A percentile compares a stretch with the other conserved stretches of the same genome.
Evolutionary conservation across 1,140 invertebrate genomes (phyloP).

Genomic region (Mesaphorura yosii): DNA sequence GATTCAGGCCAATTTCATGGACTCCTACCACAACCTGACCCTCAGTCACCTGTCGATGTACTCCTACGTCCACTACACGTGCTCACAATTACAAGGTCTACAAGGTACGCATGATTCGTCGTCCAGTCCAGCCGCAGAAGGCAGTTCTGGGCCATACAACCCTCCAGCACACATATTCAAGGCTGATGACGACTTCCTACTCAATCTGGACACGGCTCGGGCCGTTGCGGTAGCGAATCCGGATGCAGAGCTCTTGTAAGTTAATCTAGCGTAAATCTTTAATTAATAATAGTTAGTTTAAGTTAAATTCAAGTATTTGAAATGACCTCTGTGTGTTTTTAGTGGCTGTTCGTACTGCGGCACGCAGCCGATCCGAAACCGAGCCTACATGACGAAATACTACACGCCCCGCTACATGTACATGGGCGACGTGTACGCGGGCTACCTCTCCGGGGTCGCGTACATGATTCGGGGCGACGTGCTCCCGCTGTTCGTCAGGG

Average conservation of each 20-base stretch:
- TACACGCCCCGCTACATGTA: constrained; percentile 16
- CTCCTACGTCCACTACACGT: constrained; percentile 67
- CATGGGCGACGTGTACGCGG: constrained; percentile 28
- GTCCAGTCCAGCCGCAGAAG: too few relatives aligned
- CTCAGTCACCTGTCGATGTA: constrained; percentile 71
- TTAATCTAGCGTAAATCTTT: too few relatives aligned
- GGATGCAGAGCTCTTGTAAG: constrained; percentile 6
- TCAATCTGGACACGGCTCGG: constrained; percentile 48
- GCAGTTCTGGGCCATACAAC: neutral
- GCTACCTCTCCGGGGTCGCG: constrained; percentile 33
- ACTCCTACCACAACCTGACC: constrained; percentile 75
- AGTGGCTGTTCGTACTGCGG: constrained; percentile 12
- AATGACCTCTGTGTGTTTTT: too few relatives aligned
- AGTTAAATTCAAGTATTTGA: too few relatives aligned
- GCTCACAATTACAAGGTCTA: constrained; percentile 52
- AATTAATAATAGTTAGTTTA: too few relatives aligned
- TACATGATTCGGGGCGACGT: constrained; percentile 28
- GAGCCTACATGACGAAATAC: constrained; percentile 15
- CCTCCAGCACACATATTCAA: constrained; percentile 56
- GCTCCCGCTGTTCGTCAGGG: constrained; percentile 28
- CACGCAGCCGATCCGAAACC: constrained; percentile 2
- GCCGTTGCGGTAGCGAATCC: constrained; percentile 2
- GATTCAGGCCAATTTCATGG: constrained; percentile 59
- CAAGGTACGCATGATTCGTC: too few relatives aligned
- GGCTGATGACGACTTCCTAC: constrained; percentile 83